Evolutionary conservation across 2,113 vertebrate species (phyloP).

Genomic region (Platichthys stellatus): DNA sequence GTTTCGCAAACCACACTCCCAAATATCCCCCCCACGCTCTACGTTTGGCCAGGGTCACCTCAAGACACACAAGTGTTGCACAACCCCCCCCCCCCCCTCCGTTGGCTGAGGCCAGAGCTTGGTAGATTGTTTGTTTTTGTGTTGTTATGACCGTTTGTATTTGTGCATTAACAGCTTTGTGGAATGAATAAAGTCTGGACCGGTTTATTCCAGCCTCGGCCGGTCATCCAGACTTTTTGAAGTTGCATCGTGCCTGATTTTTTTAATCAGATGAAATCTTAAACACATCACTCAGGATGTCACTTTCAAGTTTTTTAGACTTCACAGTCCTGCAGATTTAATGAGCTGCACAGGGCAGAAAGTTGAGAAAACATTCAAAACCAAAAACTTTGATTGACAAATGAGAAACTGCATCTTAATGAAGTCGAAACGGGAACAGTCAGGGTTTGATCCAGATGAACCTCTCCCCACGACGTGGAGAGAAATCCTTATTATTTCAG

Average conservation of each 20-base stretch:
- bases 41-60: slow-evolving; percentile 45
- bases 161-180: background rate
- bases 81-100: background rate
- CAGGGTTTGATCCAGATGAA: background rate
- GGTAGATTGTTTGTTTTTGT: background rate
- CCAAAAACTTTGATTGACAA: background rate
- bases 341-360: background rate
- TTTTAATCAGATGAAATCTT: background rate
- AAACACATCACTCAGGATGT: slow-evolving; percentile 9
- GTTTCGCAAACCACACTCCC: slow-evolving; percentile 26
- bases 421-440: background rate
- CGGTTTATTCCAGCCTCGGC: slow-evolving; percentile 2
- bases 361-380: background rate
- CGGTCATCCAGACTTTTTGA: slow-evolving; percentile 1
- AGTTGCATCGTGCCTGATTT: background rate
- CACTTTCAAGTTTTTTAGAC: background rate
- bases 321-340: slow-evolving; percentile 13
- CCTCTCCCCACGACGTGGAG: too few species aligned
- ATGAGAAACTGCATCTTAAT: background rate
- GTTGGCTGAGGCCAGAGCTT: background rate
- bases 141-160: background rate
- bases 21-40: slow-evolving; percentile 19
- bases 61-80: slow-evolving; percentile 4
- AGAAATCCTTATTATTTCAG: too few species aligned
- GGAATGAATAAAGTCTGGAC: background rate